Percentiles rank a stretch among this genome's conserved stretches.
Evolutionary conservation across 2,888 invertebrate species (phyloP).

Genomic region (Cistogaster globosa): DNA sequence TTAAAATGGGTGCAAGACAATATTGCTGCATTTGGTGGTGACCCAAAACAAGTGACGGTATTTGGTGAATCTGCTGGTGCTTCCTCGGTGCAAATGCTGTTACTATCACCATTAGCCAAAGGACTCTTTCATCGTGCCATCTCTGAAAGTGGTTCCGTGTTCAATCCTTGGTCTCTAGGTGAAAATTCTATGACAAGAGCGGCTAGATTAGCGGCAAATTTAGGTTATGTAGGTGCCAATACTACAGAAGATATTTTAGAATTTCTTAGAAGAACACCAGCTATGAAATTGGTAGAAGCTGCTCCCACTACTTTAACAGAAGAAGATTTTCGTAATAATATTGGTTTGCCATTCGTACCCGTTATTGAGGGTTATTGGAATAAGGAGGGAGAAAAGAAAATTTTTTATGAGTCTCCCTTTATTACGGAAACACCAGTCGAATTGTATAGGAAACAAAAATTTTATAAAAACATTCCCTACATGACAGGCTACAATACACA

Average conservation of each 20-base stretch:
- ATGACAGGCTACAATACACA: conserved; percentile 87
- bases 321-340: conserved; percentile 85
- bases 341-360: conserved; percentile 86
- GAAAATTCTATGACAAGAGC: conserved; percentile 84
- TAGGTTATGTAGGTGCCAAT: conserved; percentile 85
- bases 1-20: conserved; percentile 86
- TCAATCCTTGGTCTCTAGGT: conserved; percentile 86
- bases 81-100: conserved; percentile 85
- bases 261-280: conserved; percentile 85
- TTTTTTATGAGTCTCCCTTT: conserved; percentile 83
- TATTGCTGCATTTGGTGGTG: conserved; percentile 86
- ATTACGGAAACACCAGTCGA: conserved; percentile 84
- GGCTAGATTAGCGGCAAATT: conserved; percentile 84
- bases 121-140: conserved; percentile 87
- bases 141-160: conserved; percentile 85
- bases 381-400: conserved; percentile 76
- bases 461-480: conserved; percentile 85
- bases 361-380: conserved; percentile 84
- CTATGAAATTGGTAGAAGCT: conserved; percentile 85
- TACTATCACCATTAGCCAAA: conserved; percentile 85
- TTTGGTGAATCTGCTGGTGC: conserved; percentile 87
- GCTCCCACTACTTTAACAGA: conserved; percentile 84
- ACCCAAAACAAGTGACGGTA: conserved; percentile 85
- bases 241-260: conserved; percentile 85
- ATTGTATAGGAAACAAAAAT: conserved; percentile 82